Evolutionary conservation across 2,888 invertebrate genomes (phyloP).

Genomic region (Germaria angustata): DNA sequence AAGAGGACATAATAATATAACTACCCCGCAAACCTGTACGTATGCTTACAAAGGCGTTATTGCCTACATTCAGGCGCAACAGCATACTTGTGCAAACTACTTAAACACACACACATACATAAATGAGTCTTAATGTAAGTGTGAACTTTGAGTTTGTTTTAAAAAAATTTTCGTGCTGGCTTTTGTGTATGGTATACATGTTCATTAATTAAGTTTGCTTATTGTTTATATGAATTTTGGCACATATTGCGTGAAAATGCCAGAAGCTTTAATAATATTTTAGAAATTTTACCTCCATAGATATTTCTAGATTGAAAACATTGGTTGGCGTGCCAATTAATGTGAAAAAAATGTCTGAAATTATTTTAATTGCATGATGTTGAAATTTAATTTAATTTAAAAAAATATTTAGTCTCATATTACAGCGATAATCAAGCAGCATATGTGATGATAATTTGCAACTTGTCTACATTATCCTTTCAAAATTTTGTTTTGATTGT

Average conservation of each 20-base stretch:
- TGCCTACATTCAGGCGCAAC: slow-evolving; percentile 17
- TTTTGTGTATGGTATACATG: not conserved
- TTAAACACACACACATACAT: not conserved
- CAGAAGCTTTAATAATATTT: not conserved
- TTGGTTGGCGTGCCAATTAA: not conserved
- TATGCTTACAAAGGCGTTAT: slow-evolving; percentile 2
- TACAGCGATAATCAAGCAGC: no score
- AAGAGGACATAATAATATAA: slow-evolving; percentile 13
- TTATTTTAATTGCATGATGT: no score
- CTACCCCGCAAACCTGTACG: not conserved
- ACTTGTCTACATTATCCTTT: no score
- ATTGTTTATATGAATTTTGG: not conserved
- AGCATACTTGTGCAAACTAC: no score
- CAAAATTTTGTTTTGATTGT: no score
- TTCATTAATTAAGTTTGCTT: not conserved
- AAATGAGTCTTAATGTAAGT: not conserved
- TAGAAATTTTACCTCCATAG: not conserved
- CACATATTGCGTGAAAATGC: not conserved
- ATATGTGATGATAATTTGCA: no score
- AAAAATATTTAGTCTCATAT: no score
- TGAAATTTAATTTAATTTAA: no score
- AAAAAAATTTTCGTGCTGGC: not conserved
- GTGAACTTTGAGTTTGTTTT: not conserved
- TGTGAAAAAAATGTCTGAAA: no score
- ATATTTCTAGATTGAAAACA: not conserved